phyloP scores from a whole-genome alignment of 1,140 invertebrate species.

The Temnothorax nylanderi region DNA sequence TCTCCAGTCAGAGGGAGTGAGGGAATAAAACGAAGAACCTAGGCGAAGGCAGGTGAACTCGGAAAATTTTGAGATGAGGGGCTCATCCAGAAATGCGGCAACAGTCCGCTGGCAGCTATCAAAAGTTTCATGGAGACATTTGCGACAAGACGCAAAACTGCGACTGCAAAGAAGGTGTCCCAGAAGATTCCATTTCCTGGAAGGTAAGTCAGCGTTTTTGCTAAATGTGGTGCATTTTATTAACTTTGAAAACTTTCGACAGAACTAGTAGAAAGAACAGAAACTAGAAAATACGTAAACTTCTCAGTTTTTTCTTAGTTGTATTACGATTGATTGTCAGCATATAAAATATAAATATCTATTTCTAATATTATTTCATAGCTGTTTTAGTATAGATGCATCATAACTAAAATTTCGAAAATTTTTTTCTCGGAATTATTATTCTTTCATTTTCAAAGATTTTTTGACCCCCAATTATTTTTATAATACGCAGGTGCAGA shows the following conservation, averaged over 20 bases:
- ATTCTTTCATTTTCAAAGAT: not conserved
- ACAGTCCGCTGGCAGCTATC: constrained; percentile 32
- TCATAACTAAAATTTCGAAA: not conserved
- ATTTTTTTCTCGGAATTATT: not conserved
- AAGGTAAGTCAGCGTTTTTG: constrained; percentile 5
- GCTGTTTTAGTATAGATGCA: not conserved
- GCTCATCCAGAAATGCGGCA: constrained; percentile 1
- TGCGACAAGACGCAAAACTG: constrained; percentile 7
- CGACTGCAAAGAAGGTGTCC: not conserved
- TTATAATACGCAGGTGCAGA: not conserved
- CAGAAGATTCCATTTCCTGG: not conserved
- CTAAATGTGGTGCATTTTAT: not conserved
- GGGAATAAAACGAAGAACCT: constrained; percentile 23
- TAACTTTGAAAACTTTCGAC: not conserved
- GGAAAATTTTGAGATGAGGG: constrained; percentile 26
- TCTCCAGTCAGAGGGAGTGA: not conserved
- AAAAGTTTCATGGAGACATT: constrained; percentile 37
- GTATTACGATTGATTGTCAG: not conserved
- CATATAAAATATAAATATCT: not conserved
- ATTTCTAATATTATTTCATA: not conserved
- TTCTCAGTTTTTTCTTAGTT: not conserved
- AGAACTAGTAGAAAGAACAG: not conserved
- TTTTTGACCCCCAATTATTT: not conserved
- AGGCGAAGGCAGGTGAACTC: constrained; percentile 11
- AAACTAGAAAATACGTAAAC: not conserved